Percentiles rank a stretch among this genome's conserved stretches.
These are phyloP conservation scores for Ptiloglossa arizonensis DNA, from an alignment of 1,140 invertebrate species.

Conservation along the genomic window DNA sequence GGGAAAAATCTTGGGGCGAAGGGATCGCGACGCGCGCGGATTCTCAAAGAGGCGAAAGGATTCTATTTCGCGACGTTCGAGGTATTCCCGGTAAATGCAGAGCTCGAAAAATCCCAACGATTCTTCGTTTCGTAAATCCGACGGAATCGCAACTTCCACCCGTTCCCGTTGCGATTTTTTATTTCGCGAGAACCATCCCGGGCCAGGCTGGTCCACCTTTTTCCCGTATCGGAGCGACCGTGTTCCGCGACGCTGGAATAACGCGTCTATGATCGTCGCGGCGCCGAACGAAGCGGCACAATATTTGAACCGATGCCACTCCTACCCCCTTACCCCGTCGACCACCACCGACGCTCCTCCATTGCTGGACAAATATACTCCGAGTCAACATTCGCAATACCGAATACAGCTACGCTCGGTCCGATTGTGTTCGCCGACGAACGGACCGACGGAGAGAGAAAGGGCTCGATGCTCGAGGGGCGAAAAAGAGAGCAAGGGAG, in stretches of 20 bases:
- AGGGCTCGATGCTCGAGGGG: slow-evolving; percentile 22
- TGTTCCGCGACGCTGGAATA: slow-evolving; percentile 57
- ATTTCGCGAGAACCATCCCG: not conserved
- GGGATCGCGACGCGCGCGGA: too few relatives aligned
- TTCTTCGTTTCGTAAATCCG: not conserved
- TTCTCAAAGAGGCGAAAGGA: too few relatives aligned
- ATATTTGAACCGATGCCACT: slow-evolving; percentile 72
- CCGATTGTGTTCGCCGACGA: slow-evolving; percentile 69
- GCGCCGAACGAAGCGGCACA: slow-evolving; percentile 69
- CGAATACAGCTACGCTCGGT: slow-evolving; percentile 72
- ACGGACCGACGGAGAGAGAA: slow-evolving; percentile 63
- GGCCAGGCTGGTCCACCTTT: not conserved
- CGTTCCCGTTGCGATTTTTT: not conserved
- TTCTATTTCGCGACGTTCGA: too few relatives aligned
- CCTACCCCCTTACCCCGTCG: slow-evolving; percentile 39
- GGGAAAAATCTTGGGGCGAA: too few relatives aligned
- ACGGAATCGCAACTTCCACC: not conserved
- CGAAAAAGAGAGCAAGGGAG: slow-evolving; percentile 13
- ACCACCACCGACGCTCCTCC: slow-evolving; percentile 69
- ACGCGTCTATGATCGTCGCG: slow-evolving; percentile 73
- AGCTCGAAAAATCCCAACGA: too few relatives aligned
- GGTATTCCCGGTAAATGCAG: too few relatives aligned
- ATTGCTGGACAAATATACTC: slow-evolving; percentile 81
- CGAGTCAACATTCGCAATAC: slow-evolving; percentile 80
- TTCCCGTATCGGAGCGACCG: not conserved